These are phyloP conservation scores for Sceloporus undulatus DNA, from an alignment of 2,113 vertebrate genomes.

Conservation along the genomic window DNA sequence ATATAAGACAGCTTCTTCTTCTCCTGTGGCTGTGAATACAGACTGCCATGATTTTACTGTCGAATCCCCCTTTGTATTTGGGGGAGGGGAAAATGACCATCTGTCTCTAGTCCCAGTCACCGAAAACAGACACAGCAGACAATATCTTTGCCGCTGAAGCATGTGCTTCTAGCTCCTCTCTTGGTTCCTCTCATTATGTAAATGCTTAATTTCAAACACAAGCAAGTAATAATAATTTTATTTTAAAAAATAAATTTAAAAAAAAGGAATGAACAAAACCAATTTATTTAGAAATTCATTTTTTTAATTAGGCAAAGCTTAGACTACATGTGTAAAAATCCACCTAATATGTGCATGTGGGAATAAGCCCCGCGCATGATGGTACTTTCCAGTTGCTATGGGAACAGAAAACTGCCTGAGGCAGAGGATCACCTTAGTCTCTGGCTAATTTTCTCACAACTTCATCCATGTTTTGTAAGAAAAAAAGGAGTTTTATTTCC, in stretches of 20 bases:
- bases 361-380: conserved; percentile 38
- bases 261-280: background rate
- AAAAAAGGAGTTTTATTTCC: conserved; percentile 36
- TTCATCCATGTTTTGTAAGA: conserved; percentile 19
- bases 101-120: background rate
- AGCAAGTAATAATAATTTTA: background rate
- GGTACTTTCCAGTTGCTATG: conserved; percentile 68
- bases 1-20: background rate
- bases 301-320: conserved; percentile 39
- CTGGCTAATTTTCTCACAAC: conserved; percentile 15
- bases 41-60: background rate
- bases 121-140: background rate
- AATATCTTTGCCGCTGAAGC: background rate
- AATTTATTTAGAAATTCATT: conserved; percentile 6
- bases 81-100: background rate
- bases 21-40: background rate
- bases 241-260: too few relatives aligned
- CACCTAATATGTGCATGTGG: background rate
- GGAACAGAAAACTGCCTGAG: conserved; percentile 59
- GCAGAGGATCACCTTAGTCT: conserved; percentile 16
- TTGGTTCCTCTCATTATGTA: background rate
- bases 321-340: conserved; percentile 28
- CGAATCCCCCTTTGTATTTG: background rate
- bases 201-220: conserved; percentile 7
- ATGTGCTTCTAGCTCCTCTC: background rate